Percentiles rank a stretch among this genome's conserved stretches.
phyloP scores from a whole-genome alignment of 2,888 invertebrate genomes.

The Miltochrista miniata region DNA sequence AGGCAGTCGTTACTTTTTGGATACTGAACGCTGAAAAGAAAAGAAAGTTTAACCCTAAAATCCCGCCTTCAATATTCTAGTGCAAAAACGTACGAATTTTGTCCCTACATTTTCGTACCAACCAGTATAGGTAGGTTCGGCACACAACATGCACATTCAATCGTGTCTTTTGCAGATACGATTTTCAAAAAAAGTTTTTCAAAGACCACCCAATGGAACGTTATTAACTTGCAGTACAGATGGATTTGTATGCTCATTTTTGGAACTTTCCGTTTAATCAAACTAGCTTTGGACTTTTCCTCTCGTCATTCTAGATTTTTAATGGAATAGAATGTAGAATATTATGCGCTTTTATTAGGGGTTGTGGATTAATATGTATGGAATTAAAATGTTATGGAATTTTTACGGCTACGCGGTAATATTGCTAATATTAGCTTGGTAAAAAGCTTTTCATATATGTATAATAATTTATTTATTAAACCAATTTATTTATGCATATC shows the following conservation, averaged over 20 bases:
- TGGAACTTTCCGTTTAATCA: slow-evolving; percentile 21
- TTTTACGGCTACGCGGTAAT: not conserved
- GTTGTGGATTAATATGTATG: not conserved
- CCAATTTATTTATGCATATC: too few species aligned
- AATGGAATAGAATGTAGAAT: too few species aligned
- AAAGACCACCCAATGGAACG: slow-evolving; percentile 26
- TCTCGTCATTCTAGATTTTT: too few species aligned
- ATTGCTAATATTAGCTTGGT: too few species aligned
- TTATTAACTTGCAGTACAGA: slow-evolving; percentile 18
- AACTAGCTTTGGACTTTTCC: not conserved
- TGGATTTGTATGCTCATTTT: slow-evolving; percentile 24
- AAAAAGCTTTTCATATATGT: too few species aligned
- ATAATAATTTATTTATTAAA: too few species aligned
- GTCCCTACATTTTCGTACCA: slow-evolving; percentile 12
- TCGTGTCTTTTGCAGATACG: slow-evolving; percentile 34
- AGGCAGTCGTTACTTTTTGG: too few species aligned
- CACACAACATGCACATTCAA: slow-evolving; percentile 19
- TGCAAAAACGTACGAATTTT: slow-evolving; percentile 13
- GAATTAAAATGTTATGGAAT: not conserved
- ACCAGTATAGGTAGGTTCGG: slow-evolving; percentile 7
- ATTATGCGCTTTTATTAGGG: too few species aligned
- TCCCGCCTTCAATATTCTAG: slow-evolving; percentile 15
- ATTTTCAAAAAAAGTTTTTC: slow-evolving; percentile 35
- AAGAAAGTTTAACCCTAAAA: slow-evolving; percentile 11
- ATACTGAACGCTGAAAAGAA: too few species aligned